A percentile compares a stretch with the other conserved stretches of the same genome.
These are phyloP conservation scores for Pontoporia blainvillei DNA, from an alignment of 2,113 vertebrate species.

Conservation along the genomic window DNA sequence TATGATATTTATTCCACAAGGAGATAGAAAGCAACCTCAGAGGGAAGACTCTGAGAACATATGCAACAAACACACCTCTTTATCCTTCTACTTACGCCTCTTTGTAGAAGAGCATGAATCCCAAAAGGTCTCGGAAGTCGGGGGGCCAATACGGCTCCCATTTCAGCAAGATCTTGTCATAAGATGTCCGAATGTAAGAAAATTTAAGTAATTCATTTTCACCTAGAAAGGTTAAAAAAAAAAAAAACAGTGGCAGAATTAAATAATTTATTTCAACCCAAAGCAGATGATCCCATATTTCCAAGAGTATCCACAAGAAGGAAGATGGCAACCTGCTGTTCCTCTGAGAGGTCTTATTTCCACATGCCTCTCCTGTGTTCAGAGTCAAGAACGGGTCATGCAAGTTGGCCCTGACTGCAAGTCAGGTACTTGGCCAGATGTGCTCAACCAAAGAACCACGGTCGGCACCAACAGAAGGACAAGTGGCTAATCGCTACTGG, in stretches of 20 bases:
- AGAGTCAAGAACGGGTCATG: background rate
- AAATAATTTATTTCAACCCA: background rate
- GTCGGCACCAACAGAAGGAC: background rate
- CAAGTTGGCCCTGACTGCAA: accelerated
- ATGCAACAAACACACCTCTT: background rate
- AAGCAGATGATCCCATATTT: background rate
- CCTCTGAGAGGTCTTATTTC: background rate
- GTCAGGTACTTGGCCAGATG: background rate
- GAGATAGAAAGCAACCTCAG: too few species aligned
- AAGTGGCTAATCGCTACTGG: accelerated
- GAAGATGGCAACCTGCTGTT: accelerated
- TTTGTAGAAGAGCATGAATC: conserved; percentile 98
- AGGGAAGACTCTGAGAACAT: too few species aligned
- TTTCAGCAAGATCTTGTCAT: conserved; percentile 91
- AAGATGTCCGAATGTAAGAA: conserved; percentile 83
- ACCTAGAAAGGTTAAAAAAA: conserved; percentile 79
- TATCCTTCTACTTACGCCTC: conserved; percentile 90
- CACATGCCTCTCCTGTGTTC: background rate
- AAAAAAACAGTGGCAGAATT: background rate
- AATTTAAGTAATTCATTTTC: conserved; percentile 92
- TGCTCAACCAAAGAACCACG: background rate
- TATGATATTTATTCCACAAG: accelerated
- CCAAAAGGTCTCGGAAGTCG: conserved; percentile 95
- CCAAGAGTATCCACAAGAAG: background rate
- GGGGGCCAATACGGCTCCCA: conserved; percentile 95